phyloP scores from a whole-genome alignment of 2,113 vertebrate genomes.

The Thomomys bottae region DNA sequence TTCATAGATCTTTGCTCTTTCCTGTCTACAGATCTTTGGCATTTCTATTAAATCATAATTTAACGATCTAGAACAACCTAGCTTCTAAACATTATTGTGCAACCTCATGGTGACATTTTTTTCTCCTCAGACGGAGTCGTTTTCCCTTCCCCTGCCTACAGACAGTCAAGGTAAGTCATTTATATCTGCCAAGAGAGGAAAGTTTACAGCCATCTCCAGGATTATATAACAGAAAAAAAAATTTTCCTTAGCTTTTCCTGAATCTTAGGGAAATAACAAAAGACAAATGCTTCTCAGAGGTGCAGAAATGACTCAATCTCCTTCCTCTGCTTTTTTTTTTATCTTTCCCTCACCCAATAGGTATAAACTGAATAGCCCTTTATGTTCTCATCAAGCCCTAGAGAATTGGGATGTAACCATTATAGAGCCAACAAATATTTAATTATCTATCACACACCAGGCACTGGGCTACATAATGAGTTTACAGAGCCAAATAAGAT shows the following conservation, averaged over 20 bases:
- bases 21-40: neutral
- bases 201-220: conserved; percentile 1
- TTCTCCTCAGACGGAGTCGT: neutral
- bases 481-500: neutral
- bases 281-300: neutral
- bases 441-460: neutral
- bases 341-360: conserved; percentile 15
- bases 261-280: conserved; percentile 42
- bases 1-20: conserved; percentile 19
- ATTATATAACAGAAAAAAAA: neutral
- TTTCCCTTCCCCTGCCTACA: conserved; percentile 19
- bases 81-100: conserved; percentile 34
- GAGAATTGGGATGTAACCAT: conserved; percentile 31
- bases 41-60: conserved; percentile 46
- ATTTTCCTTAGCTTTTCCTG: conserved; percentile 20
- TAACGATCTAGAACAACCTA: conserved; percentile 13
- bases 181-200: conserved; percentile 17
- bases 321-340: conserved; percentile 32
- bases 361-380: neutral
- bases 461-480: neutral
- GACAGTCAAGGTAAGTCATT: conserved; percentile 21
- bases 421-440: conserved; percentile 40
- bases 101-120: neutral
- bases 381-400: neutral
- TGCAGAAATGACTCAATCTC: neutral